phyloP scores from a whole-genome alignment of 2,888 invertebrate species.

The Dynastes maya region DNA sequence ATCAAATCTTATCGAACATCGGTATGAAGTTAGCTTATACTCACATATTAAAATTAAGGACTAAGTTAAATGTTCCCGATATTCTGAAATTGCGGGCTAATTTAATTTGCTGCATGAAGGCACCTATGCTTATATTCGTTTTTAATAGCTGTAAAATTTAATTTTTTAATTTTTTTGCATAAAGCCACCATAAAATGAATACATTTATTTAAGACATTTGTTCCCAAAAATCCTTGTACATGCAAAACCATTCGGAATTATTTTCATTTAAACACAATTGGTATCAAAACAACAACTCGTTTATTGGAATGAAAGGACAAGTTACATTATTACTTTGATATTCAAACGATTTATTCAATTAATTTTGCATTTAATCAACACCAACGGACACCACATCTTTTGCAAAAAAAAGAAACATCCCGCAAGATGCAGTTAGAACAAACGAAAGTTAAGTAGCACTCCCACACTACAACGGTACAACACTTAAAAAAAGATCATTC shows the following conservation, averaged over 20 bases:
- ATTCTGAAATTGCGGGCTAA: no score
- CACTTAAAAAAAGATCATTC: conserved; percentile 15
- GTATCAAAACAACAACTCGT: not conserved
- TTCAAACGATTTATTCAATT: not conserved
- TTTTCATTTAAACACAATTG: not conserved
- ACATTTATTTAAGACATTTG: no score
- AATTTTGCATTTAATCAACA: not conserved
- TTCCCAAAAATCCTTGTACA: no score
- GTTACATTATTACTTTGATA: conserved; percentile 17
- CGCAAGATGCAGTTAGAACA: not conserved
- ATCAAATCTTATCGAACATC: no score
- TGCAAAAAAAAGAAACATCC: not conserved
- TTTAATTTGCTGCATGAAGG: no score
- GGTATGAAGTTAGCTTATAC: no score
- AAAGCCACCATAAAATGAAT: no score
- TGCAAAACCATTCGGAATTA: not conserved
- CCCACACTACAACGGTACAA: conserved; percentile 6
- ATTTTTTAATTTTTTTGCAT: no score
- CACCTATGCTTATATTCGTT: no score
- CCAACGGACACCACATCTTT: not conserved
- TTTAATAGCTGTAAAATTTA: no score
- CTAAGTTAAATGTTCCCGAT: no score
- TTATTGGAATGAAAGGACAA: conserved; percentile 40
- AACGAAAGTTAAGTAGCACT: not conserved
- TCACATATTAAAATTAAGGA: no score